Conservation (phyloP, 2,888 invertebrate genomes). For the Troides aeacus region DNA sequence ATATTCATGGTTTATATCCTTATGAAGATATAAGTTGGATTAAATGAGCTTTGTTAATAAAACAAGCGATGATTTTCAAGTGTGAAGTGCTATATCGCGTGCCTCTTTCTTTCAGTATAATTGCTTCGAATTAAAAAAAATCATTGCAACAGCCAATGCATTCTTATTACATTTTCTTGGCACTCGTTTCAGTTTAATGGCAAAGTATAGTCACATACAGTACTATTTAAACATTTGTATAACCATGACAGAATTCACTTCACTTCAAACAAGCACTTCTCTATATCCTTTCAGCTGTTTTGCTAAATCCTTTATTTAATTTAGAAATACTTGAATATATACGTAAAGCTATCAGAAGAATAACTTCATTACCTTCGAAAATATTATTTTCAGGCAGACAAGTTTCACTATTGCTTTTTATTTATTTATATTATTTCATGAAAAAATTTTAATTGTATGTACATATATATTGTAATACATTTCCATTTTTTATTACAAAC, state of each 20-base stretch:
- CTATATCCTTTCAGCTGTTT: too few relatives aligned
- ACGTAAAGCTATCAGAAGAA: too few relatives aligned
- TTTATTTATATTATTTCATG: too few relatives aligned
- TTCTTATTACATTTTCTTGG: slow-evolving; percentile 10
- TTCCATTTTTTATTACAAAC: too few relatives aligned
- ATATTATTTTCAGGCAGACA: too few relatives aligned
- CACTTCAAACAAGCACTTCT: too few relatives aligned
- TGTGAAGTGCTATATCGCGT: slow-evolving; percentile 16
- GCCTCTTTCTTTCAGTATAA: slow-evolving; percentile 23
- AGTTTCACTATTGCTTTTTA: too few relatives aligned
- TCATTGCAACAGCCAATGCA: slow-evolving; percentile 10
- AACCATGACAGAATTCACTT: neutral
- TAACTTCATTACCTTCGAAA: too few relatives aligned
- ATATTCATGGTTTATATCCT: neutral
- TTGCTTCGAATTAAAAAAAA: slow-evolving; percentile 22
- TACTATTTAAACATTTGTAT: neutral
- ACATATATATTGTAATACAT: too few relatives aligned
- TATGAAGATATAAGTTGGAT: slow-evolving; percentile 1
- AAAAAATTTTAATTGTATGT: too few relatives aligned
- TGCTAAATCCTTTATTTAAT: too few relatives aligned
- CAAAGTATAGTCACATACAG: slow-evolving; percentile 6
- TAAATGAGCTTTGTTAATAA: slow-evolving; percentile 5
- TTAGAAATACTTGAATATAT: too few relatives aligned
- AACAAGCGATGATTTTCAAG: slow-evolving; percentile 15
- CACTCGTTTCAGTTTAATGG: slow-evolving; percentile 10